phyloP scores from a whole-genome alignment of 2,113 vertebrate genomes.

The Nerophis lumbriciformis region DNA sequence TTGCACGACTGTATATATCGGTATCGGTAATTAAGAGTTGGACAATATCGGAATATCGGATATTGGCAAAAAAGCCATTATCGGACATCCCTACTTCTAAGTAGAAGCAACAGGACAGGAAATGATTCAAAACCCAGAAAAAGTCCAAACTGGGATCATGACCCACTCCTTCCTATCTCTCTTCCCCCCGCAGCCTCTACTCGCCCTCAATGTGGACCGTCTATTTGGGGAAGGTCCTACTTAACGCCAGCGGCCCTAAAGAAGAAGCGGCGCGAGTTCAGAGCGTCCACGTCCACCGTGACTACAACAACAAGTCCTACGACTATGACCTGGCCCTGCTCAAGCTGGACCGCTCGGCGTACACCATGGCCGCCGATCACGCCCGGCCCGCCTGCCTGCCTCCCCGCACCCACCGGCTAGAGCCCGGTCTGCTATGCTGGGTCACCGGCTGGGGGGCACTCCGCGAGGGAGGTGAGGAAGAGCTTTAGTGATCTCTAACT shows the following conservation, averaged over 20 bases:
- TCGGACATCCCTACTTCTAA: too few species aligned
- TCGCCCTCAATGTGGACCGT: constrained; percentile 82
- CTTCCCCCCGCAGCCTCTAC: constrained; percentile 65
- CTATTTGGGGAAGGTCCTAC: constrained; percentile 80
- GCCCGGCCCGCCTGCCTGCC: constrained; percentile 85
- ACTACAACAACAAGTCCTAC: constrained; percentile 81
- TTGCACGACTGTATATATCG: too few species aligned
- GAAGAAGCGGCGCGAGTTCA: constrained; percentile 82
- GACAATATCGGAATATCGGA: too few species aligned
- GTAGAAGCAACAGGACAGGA: too few species aligned
- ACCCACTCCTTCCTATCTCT: neutral
- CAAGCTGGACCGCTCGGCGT: constrained; percentile 77
- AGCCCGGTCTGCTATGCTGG: constrained; percentile 85
- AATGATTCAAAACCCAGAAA: neutral
- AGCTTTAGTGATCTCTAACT: too few species aligned
- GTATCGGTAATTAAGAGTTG: too few species aligned
- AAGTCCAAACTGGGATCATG: neutral
- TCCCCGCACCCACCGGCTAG: constrained; percentile 77
- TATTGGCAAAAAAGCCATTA: too few species aligned
- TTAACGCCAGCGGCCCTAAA: constrained; percentile 68
- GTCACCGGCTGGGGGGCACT: constrained; percentile 89
- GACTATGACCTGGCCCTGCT: constrained; percentile 91
- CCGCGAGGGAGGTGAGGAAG: constrained; percentile 76
- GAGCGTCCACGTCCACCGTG: constrained; percentile 82
- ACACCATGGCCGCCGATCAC: constrained; percentile 36